phyloP scores from a whole-genome alignment of 30 jellyfish, hydroid and myxozoan genomes.

The Chrysaora quinquecirrha region DNA sequence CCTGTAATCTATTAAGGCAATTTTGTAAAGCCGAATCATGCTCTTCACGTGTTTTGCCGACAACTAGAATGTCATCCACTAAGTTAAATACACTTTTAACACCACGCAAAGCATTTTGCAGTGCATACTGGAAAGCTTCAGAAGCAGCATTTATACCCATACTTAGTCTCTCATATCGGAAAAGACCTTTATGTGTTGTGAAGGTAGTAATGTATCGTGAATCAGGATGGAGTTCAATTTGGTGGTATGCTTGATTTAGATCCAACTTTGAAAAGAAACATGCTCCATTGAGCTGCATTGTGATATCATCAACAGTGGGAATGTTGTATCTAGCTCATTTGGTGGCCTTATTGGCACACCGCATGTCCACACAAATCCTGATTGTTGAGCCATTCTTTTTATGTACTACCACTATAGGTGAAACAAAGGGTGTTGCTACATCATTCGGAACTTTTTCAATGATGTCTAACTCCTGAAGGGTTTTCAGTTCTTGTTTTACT shows the following conservation, averaged over 20 bases:
- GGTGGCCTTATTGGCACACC: slow-evolving; percentile 38
- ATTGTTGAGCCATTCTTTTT: slow-evolving; percentile 19
- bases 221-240: slow-evolving; percentile 37
- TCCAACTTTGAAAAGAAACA: slow-evolving; percentile 24
- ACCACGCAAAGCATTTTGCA: slow-evolving; percentile 22
- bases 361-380: slow-evolving; percentile 53
- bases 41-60: slow-evolving; percentile 26
- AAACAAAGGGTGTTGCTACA: slow-evolving; percentile 44
- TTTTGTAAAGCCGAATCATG: slow-evolving; percentile 1
- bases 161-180: slow-evolving; percentile 1
- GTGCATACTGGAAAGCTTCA: slow-evolving; percentile 24
- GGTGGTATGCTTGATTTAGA: slow-evolving; percentile 38
- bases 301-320: slow-evolving; percentile 47
- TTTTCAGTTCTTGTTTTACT: slow-evolving; percentile 7
- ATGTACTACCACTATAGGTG: slow-evolving; percentile 28
- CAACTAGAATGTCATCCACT: slow-evolving; percentile 30
- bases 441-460: slow-evolving; percentile 17
- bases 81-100: neutral
- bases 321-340: slow-evolving; percentile 31
- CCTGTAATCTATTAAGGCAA: neutral
- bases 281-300: slow-evolving; percentile 42
- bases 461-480: slow-evolving; percentile 7
- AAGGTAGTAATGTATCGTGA: slow-evolving; percentile 44
- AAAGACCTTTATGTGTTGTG: slow-evolving; percentile 44
- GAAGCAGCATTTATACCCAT: slow-evolving; percentile 32